Base-by-base conservation (phyloP, 2,797 vertebrate genomes). In the Sylvia borin region DNA sequence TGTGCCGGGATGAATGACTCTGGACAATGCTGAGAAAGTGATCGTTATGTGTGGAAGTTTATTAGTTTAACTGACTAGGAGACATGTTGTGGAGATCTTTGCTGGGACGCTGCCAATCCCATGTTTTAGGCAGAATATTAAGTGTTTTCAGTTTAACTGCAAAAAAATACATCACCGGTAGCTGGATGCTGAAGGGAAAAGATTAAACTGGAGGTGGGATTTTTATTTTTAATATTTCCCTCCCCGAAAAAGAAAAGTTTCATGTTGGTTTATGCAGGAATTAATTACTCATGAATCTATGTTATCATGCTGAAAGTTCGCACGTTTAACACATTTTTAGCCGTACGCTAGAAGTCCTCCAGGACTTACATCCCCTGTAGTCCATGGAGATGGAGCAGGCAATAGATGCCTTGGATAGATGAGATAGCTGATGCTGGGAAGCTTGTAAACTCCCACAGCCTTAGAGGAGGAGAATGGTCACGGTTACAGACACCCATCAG, bases 61-160 rank as follows among this genome's bases (percentile, higher is more conserved):
- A 88, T 86, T 92, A 90, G 73, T 61, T 93, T 88, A 78, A 83
- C 53, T 71, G 66, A 34, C 64, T 50, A 38, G 73, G 73, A 80
- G 66, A n/a, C 19, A 16, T 88, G 86, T 65, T 60, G 9, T 67
- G 62, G 50, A 71, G 34, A 40, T n/a, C 50, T 88, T 76, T 5
- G 7, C 45, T 7, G 9, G 80, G 29, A 51, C 10, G 5, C 36
- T 55, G 64, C 87, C 75, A 90, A 5, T 57, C n/a, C 22, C n/a
- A 7, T 8, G 3, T 40, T 92, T 93, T 77, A 66, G 71, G 42
- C 24, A 15, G 40, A 53, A 10, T 76, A 26, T 48, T 57, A 60
- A 64, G 8, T 73, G 19, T 65, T 79, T 87, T 65, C 26, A 21
- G 38, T 53, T 90, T 47, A 70, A 43, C 27, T 51, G 10, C 27